Evolutionary conservation across 2,888 invertebrate genomes (phyloP), one percentile per base, ranked within the genome.

Genomic region (Petrolisthes manimaculis): DNA sequence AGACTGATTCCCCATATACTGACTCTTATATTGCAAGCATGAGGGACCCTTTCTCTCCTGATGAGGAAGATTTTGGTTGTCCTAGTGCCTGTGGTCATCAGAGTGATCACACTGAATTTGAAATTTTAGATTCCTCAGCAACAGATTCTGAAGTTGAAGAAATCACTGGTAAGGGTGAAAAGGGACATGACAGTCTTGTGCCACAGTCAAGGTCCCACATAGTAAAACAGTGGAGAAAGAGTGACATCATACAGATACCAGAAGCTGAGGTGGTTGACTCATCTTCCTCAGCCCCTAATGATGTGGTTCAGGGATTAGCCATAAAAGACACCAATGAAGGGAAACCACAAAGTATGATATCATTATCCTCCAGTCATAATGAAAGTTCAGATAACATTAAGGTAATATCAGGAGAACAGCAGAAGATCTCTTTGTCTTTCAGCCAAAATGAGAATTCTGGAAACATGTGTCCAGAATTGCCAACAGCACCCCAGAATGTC

Each of bases 141-240:
- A 81, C 86, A 61, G 86, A 86, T 61, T 86, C 86, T 21, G 86
- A 86, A 67, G 75, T 86, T 14, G 86, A 86, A n/a, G 86, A 67
- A 14, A 86, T 86, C 56, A 86, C 77, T 61, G 82, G 82, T 9
- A 79, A 55, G 12, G 5, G 54, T 9, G 75, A 55, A 24, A 75
- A 75, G 18, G 75, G 75, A 8, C 54, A 4, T n/a, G 6, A 18
- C 12, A 61, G 61, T 53, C 53, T 55, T 56, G 55, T 14, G n/a
- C 9, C 61, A 21, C 69, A 83, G 18, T 9, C 12, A 53, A 51
- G 61, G 8, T 75, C 21, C 18, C n/a, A 14, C 18, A 21, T 53
- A 74, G 75, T 61, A 5, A 5, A 24, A 51, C 55, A 53, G 21
- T 77, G 86, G 86, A 86, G 86, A 56, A 75, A 61, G 61, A 86